Evolutionary conservation across 2,113 vertebrate genomes (phyloP).

Genomic region (Calyptomena viridis): DNA sequence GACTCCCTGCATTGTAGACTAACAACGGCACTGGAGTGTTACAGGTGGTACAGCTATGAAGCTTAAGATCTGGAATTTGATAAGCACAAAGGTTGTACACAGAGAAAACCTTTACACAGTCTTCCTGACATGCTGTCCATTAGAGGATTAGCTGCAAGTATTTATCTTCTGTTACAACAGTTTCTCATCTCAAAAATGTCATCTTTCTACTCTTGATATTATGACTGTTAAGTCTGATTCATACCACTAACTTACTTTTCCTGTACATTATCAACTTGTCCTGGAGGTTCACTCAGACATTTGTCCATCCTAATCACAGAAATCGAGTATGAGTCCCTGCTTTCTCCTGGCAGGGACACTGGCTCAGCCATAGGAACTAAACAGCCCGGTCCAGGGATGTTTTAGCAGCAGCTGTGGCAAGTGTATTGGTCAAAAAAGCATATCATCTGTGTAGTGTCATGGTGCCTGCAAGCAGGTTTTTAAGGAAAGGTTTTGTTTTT

Average conservation of each 20-base stretch:
- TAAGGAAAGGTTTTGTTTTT: background rate
- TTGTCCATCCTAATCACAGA: background rate
- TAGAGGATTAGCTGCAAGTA: background rate
- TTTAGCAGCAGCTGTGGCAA: background rate
- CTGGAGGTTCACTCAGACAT: background rate
- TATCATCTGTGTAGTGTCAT: background rate
- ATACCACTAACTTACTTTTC: background rate
- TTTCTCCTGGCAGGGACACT: background rate
- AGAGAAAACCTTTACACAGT: background rate
- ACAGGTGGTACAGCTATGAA: background rate
- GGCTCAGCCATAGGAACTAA: background rate
- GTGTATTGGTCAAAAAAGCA: fast-evolving
- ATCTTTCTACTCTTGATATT: background rate
- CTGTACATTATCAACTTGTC: background rate
- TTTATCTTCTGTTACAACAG: background rate
- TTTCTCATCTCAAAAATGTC: background rate
- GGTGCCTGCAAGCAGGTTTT: background rate
- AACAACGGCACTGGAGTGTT: background rate
- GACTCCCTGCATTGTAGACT: background rate
- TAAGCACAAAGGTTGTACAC: background rate
- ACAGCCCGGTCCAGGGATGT: background rate
- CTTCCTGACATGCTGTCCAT: background rate
- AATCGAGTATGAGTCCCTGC: background rate
- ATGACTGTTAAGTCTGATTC: background rate
- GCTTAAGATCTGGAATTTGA: background rate